Evolutionary conservation across 2,113 vertebrate genomes (phyloP), one percentile per base, ranked within the genome.

Genomic region (Oenanthe oenanthe): DNA sequence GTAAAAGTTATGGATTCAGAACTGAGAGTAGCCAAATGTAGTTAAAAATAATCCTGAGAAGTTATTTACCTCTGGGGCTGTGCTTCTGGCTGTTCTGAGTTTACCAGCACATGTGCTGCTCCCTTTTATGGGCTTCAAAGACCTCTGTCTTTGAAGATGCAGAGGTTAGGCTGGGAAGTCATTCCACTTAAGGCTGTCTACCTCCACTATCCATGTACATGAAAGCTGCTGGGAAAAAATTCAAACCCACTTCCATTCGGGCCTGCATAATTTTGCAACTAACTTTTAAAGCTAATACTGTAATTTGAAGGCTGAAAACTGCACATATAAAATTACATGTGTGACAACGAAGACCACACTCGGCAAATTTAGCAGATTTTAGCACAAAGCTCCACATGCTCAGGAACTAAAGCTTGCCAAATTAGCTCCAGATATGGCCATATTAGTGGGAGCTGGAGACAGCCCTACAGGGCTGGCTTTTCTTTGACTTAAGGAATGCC

Each of bases 121-220:
- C 84, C 88, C 61, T 92, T 93, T 62, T 71, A 91, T 19, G 84
- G n/a, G 20, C 68, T 96, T 95, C 92, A 93, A 95, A 95, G 88
- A 13, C n/a, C 63, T 86, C 42, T 0, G 11, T 38, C 92, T 95
- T 92, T 85, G 81, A 92, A 90, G 75, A 76, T 80, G 42, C 29
- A 85, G 58, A 75, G 85, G 74, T 78, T 92, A 89, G 77, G 21
- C 53, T 87, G 42, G 54, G 53, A 82, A 91, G 66, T 66, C 75
- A 40, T 92, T 95, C 74, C 85, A 74, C 75, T 93, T 92, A 79
- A 61, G 38, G 50, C 26, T 95, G 70, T 66, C 78, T 82, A 70
- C 72, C 56, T 89, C 71, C 47, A 36, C 54, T 78, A 12, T 21
- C 54, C 58, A 50, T 8, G 38, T 17, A 78, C 77, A 68, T 75